A percentile compares a stretch with the other conserved stretches of the same genome.
Conservation (phyloP, 1,140 invertebrate genomes). For the Drosophila kanapiae region DNA sequence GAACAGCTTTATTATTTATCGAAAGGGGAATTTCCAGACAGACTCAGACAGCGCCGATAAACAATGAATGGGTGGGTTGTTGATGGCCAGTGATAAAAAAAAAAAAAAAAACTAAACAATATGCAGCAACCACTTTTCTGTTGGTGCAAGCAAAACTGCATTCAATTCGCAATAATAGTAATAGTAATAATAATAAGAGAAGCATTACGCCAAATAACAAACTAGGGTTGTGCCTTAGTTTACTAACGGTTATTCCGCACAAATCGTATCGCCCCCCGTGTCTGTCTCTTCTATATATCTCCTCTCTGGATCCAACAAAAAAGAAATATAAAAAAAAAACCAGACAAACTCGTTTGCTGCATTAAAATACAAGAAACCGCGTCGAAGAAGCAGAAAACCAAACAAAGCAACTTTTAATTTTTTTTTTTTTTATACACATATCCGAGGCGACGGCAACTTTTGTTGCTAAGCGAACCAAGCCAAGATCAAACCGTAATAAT, state of each 20-base stretch:
- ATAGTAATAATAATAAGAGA: slow-evolving; percentile 12
- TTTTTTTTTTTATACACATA: slow-evolving; percentile 6
- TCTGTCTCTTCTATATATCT: slow-evolving; percentile 1
- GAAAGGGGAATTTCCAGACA: slow-evolving; percentile 26
- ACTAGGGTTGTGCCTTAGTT: slow-evolving; percentile 36
- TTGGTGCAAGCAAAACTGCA: slow-evolving; percentile 26
- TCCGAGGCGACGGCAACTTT: slow-evolving; percentile 52
- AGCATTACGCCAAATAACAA: slow-evolving; percentile 4
- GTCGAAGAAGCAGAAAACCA: slow-evolving; percentile 47
- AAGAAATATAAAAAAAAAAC: slow-evolving; percentile 45
- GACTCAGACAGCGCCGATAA: slow-evolving; percentile 4
- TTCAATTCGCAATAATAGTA: slow-evolving; percentile 8
- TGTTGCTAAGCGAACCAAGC: slow-evolving; percentile 72
- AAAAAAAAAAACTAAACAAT: slow-evolving; percentile 10
- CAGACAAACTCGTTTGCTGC: slow-evolving; percentile 69
- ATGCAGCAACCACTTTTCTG: slow-evolving; percentile 11
- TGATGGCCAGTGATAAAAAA: slow-evolving; percentile 1
- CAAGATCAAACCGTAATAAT: slow-evolving; percentile 70
- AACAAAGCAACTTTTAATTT: slow-evolving; percentile 53
- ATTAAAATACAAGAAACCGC: slow-evolving; percentile 49
- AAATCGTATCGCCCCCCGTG: slow-evolving; percentile 7
- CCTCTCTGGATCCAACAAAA: slow-evolving; percentile 12
- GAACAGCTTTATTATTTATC: slow-evolving; percentile 23
- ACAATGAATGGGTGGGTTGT: slow-evolving; percentile 27
- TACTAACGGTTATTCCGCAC: slow-evolving; percentile 43